Evolutionary conservation across 1,140 invertebrate species (phyloP), one percentile per base, ranked within the genome.

Genomic region (Drosophila fuyamai): DNA sequence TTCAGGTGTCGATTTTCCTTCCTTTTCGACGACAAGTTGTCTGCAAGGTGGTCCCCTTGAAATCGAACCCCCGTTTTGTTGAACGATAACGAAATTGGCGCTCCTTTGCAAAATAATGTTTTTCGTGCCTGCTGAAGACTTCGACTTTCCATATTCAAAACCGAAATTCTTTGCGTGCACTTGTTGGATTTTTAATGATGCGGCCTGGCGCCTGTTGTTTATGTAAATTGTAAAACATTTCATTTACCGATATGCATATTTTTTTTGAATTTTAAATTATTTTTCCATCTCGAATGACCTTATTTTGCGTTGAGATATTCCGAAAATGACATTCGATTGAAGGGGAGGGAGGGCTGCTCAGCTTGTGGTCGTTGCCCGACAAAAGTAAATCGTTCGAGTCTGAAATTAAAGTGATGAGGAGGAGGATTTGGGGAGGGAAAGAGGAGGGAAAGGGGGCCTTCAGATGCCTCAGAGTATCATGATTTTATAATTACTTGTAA

Each of bases 321-420:
- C 53, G 35, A 47, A 75, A 76, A 61, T 68, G 61, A 77, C 77
- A 78, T 55, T 67, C 59, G 46, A 29, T 43, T 48, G 53, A 16
- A 50, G n/a, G 14, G 27, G 8, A 29, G 41, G 62, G 62, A 47
- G 5, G 29, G 32, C 6, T 14, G 38, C 81, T 58, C 81, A 67
- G 81, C 81, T 83, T 67, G 81, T 80, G 81, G 76, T 83, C 81
- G 75, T 65, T 83, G 79, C 36, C 75, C 75, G 43, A 48, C 70
- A 58, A 66, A 75, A 78, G 70, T 82, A 81, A 78, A 82, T 68
- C 68, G 63, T 50, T 68, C 43, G 46, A 56, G 13, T 78, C 55
- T 50, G 38, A 56, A 77, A 80, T 60, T 35, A 51, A 66, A 61
- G 48, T 41, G 43, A 50, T 35, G 48, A 35, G 61, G 13, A 14